Evolutionary conservation across 2,113 vertebrate genomes (phyloP).

Genomic region (Saccopteryx leptura): DNA sequence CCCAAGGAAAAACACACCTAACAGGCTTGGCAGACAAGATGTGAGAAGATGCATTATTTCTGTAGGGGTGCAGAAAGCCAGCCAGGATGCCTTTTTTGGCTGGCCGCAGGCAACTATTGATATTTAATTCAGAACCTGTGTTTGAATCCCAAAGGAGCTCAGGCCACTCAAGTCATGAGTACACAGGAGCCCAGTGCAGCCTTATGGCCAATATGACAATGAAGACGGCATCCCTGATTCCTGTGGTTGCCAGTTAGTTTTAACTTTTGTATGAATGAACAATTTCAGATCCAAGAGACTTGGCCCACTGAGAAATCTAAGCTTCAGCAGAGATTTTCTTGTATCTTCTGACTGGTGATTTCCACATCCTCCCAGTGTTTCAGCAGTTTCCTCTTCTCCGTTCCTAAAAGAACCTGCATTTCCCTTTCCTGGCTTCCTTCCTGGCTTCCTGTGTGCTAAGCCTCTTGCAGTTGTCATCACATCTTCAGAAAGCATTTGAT

Average conservation of each 20-base stretch:
- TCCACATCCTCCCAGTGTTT: not conserved
- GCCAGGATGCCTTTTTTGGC: not conserved
- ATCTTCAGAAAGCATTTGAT: constrained; percentile 79
- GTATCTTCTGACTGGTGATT: not conserved
- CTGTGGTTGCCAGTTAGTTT: not conserved
- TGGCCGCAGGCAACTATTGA: not conserved
- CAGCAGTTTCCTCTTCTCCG: constrained; percentile 31
- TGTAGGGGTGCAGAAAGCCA: not conserved
- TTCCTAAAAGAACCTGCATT: constrained; percentile 60
- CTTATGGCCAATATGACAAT: not conserved
- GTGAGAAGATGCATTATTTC: not conserved
- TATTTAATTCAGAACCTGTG: not conserved
- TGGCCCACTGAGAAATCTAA: not conserved
- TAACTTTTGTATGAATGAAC: not conserved
- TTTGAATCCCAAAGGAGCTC: not conserved
- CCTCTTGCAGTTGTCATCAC: constrained; percentile 65
- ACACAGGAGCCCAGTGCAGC: not conserved
- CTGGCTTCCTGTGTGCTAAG: constrained; percentile 73
- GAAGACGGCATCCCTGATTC: not conserved
- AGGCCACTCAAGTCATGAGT: not conserved
- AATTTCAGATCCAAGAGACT: not conserved
- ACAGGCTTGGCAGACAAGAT: not conserved
- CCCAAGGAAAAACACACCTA: not conserved
- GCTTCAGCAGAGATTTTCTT: constrained; percentile 12
- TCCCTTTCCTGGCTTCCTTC: constrained; percentile 65